Conservation (phyloP, 2,888 invertebrate species). For the Diarsia dahlii region DNA sequence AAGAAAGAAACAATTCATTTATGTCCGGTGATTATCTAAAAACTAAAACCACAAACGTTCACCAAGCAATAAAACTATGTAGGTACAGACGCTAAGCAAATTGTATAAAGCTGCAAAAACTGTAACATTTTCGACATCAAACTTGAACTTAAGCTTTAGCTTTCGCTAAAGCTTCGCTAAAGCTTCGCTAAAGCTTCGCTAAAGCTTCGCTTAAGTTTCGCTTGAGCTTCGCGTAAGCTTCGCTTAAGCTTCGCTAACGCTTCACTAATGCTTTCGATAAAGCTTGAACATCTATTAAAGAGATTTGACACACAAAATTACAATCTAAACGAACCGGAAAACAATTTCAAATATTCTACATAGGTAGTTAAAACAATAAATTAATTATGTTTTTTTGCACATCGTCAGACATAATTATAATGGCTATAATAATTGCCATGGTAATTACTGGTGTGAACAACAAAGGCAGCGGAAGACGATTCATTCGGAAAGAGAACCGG, state of each 20-base stretch:
- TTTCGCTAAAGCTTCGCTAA: too few relatives aligned
- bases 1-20: background rate
- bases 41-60: background rate
- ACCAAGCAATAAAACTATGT: background rate
- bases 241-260: too few relatives aligned
- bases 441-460: background rate
- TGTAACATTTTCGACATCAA: too few relatives aligned
- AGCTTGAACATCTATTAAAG: too few relatives aligned
- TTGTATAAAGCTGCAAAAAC: too few relatives aligned
- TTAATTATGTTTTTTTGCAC: background rate
- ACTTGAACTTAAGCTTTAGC: too few relatives aligned
- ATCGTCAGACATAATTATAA: background rate
- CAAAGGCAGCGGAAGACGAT: slow-evolving; percentile 1
- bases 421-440: background rate
- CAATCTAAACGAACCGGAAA: background rate
- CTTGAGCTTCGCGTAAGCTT: too few relatives aligned
- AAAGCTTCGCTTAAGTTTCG: too few relatives aligned
- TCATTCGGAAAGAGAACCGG: slow-evolving; percentile 32
- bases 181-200: too few relatives aligned
- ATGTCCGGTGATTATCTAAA: background rate
- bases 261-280: too few relatives aligned
- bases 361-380: background rate
- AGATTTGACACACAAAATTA: too few relatives aligned
- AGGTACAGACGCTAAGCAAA: too few relatives aligned
- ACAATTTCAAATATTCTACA: background rate